Evolutionary conservation across 1,140 invertebrate genomes (phyloP).

Genomic region (Atta cephalotes): DNA sequence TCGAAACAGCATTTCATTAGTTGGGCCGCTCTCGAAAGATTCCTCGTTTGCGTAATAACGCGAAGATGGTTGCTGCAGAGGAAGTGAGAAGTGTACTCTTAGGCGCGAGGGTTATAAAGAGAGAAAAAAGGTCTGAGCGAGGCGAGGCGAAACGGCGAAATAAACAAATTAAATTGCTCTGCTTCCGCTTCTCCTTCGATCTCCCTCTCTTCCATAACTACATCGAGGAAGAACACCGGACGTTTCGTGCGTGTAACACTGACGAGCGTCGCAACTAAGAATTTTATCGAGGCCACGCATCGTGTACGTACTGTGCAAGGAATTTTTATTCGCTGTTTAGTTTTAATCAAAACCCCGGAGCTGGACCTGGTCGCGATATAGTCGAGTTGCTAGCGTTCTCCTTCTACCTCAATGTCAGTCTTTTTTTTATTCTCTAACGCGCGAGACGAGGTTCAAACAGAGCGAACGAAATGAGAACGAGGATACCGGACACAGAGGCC

Average conservation of each 20-base stretch:
- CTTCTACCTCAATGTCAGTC: conserved; percentile 9
- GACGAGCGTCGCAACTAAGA: conserved; percentile 9
- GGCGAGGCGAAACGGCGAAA: background rate
- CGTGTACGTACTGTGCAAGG: conserved; percentile 53
- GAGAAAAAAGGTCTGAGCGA: background rate
- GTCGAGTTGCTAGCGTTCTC: conserved; percentile 1
- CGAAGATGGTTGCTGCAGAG: background rate
- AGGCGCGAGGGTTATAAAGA: background rate
- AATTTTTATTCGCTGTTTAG: conserved; percentile 74
- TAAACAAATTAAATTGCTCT: conserved; percentile 56
- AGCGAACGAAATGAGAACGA: conserved; percentile 47
- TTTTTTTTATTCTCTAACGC: conserved; percentile 33
- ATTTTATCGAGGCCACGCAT: conserved; percentile 16
- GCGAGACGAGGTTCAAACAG: conserved; percentile 59
- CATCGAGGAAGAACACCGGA: background rate
- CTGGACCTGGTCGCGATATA: background rate
- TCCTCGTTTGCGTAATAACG: conserved; percentile 43
- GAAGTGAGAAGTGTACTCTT: conserved; percentile 27
- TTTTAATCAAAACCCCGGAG: conserved; percentile 72
- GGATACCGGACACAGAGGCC: conserved; percentile 25
- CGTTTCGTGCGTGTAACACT: conserved; percentile 29
- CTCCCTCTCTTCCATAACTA: no score
- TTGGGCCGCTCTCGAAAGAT: conserved; percentile 32
- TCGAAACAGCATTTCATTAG: conserved; percentile 56
- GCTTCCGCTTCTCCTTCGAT: background rate